Conservation (phyloP, 2,888 invertebrate species). For the Dicyrtomina minuta region DNA sequence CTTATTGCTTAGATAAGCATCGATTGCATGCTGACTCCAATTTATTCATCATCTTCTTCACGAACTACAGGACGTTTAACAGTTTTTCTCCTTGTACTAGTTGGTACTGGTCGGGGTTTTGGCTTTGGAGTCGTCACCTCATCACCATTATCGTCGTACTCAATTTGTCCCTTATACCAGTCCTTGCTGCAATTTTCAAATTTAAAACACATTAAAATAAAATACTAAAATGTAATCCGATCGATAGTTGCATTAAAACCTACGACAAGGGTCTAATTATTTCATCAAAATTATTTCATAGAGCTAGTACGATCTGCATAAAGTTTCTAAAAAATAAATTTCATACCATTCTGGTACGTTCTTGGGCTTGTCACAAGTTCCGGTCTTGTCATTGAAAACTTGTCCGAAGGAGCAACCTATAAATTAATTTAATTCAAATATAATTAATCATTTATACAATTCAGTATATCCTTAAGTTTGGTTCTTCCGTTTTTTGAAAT, state of each 20-base stretch:
- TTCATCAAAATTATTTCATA: too few species aligned
- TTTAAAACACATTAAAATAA: constrained; percentile 25
- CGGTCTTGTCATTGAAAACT: constrained; percentile 78
- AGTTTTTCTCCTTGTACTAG: constrained; percentile 33
- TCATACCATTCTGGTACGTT: constrained; percentile 85
- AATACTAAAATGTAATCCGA: constrained; percentile 21
- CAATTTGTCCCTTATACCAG: constrained; percentile 84
- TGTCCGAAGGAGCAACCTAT: constrained; percentile 85
- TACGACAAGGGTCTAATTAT: too few species aligned
- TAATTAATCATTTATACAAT: too few species aligned
- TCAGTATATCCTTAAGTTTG: too few species aligned
- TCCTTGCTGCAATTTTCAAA: constrained; percentile 67
- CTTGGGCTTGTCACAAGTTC: constrained; percentile 81
- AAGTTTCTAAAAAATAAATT: background rate
- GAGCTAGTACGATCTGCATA: too few species aligned
- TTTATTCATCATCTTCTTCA: background rate
- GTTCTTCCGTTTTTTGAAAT: too few species aligned
- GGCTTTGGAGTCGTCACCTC: constrained; percentile 65
- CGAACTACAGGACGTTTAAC: constrained; percentile 38
- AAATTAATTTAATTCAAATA: too few species aligned
- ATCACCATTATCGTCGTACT: constrained; percentile 71
- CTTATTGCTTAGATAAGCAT: too few species aligned
- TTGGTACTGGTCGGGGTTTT: constrained; percentile 55
- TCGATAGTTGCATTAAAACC: background rate
- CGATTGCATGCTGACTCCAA: too few species aligned